phyloP scores from a whole-genome alignment of 2,888 invertebrate species.

The Spatulosminthurus flaviceps region DNA sequence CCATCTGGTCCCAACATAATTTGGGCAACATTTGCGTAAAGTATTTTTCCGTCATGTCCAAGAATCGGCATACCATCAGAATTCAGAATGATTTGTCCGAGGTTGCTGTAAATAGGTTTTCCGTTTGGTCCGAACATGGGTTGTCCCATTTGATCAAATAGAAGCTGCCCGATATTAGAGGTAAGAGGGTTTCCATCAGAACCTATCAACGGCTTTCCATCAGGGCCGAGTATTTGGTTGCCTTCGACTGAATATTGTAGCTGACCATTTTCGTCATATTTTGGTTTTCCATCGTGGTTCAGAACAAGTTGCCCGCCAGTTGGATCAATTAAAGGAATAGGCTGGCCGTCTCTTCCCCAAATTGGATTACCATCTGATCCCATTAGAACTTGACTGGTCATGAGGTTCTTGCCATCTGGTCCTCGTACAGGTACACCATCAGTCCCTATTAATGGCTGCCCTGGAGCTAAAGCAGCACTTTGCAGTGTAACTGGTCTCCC shows the following conservation, averaged over 20 bases:
- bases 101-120: slow-evolving; percentile 19
- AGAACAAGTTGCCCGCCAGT: slow-evolving; percentile 16
- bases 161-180: slow-evolving; percentile 8
- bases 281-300: slow-evolving; percentile 28
- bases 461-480: not conserved
- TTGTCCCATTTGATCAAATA: not conserved
- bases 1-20: slow-evolving; percentile 37
- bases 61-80: slow-evolving; percentile 19
- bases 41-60: slow-evolving; percentile 27
- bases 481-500: slow-evolving; percentile 21
- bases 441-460: not conserved
- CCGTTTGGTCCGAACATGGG: slow-evolving; percentile 30
- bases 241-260: not conserved
- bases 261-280: slow-evolving; percentile 12
- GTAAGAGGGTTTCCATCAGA: slow-evolving; percentile 11
- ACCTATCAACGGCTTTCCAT: slow-evolving; percentile 22
- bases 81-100: slow-evolving; percentile 23
- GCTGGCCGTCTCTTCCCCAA: not conserved
- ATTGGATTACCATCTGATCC: slow-evolving; percentile 20
- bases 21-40: slow-evolving; percentile 34
- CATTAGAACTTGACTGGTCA: slow-evolving; percentile 29
- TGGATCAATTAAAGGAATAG: not conserved
- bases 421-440: not conserved
- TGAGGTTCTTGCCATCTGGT: slow-evolving; percentile 4
- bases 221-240: not conserved